These are phyloP conservation scores for Ichneumoninae sp. DNA, from an alignment of 2,888 invertebrate species.

Conservation along the genomic window DNA sequence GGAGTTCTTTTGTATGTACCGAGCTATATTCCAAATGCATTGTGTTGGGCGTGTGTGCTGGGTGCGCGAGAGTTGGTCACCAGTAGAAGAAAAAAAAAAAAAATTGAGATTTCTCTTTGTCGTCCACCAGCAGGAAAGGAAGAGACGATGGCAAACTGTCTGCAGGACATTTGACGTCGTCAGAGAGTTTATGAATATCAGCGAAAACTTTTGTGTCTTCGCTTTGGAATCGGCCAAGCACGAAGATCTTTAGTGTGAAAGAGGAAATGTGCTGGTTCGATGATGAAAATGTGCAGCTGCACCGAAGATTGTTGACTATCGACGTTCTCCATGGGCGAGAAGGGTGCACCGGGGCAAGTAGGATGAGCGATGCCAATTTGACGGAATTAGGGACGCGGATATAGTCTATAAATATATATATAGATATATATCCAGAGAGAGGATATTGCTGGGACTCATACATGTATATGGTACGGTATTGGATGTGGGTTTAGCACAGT, in stretches of 20 bases:
- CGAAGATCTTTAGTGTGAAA: not conserved
- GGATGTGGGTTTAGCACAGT: slow-evolving; percentile 7
- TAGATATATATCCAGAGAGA: not conserved
- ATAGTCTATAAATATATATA: slow-evolving; percentile 10
- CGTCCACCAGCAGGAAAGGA: not conserved
- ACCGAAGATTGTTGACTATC: slow-evolving; percentile 21
- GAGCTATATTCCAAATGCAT: not conserved
- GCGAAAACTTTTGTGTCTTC: not conserved
- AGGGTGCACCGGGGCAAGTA: not conserved
- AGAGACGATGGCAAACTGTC: not conserved
- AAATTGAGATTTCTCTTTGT: not conserved
- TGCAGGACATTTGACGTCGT: not conserved
- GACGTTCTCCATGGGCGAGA: not conserved
- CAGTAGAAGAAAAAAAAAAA: not conserved
- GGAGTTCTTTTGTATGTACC: slow-evolving; percentile 11
- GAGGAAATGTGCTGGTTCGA: not conserved
- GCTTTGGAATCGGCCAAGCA: not conserved
- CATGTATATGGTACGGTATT: slow-evolving; percentile 29
- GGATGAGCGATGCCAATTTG: slow-evolving; percentile 35
- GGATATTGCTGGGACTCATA: slow-evolving; percentile 9
- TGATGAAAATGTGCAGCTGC: slow-evolving; percentile 7
- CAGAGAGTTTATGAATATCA: not conserved
- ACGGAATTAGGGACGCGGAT: slow-evolving; percentile 38
- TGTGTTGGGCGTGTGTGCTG: not conserved
- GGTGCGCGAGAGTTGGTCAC: not conserved